Percentiles rank a stretch among this genome's conserved stretches.
These are phyloP conservation scores for Acronicta leporina DNA, from an alignment of 2,888 invertebrate genomes.

Conservation along the genomic window DNA sequence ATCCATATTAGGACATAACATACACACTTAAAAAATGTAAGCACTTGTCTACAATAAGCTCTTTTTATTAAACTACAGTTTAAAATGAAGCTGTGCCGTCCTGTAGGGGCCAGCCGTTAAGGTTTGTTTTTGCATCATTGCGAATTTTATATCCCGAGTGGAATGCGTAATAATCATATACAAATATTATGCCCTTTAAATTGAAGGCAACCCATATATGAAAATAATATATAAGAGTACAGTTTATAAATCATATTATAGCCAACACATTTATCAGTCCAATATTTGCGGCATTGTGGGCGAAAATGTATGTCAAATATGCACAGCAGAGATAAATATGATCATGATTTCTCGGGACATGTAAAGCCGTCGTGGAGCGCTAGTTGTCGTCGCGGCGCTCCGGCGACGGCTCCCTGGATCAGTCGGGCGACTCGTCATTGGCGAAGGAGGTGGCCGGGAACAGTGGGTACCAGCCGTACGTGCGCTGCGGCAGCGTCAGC, in stretches of 20 bases:
- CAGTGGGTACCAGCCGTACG: slow-evolving; percentile 97
- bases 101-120: slow-evolving; percentile 46
- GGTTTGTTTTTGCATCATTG: slow-evolving; percentile 10
- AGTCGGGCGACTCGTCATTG: slow-evolving; percentile 89
- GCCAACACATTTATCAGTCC: slow-evolving; percentile 41
- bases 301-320: slow-evolving; percentile 20
- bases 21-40: slow-evolving; percentile 61
- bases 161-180: slow-evolving; percentile 14
- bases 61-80: slow-evolving; percentile 65
- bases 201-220: slow-evolving; percentile 15
- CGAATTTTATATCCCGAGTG: slow-evolving; percentile 7
- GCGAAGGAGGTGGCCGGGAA: slow-evolving; percentile 96
- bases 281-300: slow-evolving; percentile 51
- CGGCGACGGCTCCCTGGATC: slow-evolving; percentile 88
- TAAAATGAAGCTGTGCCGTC: slow-evolving; percentile 60
- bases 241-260: slow-evolving; percentile 47
- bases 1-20: slow-evolving; percentile 49
- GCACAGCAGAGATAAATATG: slow-evolving; percentile 48
- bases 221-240: slow-evolving; percentile 23
- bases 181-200: slow-evolving; percentile 1
- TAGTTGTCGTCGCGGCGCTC: slow-evolving; percentile 80
- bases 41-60: slow-evolving; percentile 70
- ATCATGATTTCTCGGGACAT: slow-evolving; percentile 37
- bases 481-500: slow-evolving; percentile 93
- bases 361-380: slow-evolving; percentile 76